Percentiles rank a stretch among this genome's conserved stretches.
Evolutionary conservation across 2,888 invertebrate genomes (phyloP).

Genomic region (Rhogogaster chlorosoma): DNA sequence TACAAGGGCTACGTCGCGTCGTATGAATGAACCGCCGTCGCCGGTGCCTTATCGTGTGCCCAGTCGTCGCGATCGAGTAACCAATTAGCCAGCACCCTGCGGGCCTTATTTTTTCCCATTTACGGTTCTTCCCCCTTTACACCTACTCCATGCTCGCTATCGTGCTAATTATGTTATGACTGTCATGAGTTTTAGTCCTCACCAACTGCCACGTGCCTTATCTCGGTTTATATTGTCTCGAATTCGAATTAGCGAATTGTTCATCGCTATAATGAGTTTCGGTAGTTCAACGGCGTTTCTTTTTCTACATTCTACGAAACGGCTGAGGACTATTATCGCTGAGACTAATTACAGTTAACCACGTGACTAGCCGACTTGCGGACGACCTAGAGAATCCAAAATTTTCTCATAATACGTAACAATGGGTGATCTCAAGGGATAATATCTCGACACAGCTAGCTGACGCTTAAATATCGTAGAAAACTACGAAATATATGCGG

Average conservation of each 20-base stretch:
- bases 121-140: not conserved
- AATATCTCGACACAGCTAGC: not conserved
- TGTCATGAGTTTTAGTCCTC: not conserved
- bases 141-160: not conserved
- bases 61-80: slow-evolving; percentile 25
- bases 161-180: slow-evolving; percentile 39
- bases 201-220: not conserved
- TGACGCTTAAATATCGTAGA: not conserved
- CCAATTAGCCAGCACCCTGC: slow-evolving; percentile 28
- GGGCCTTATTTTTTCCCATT: slow-evolving; percentile 22
- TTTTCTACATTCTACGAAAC: not conserved
- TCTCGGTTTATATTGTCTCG: too few species aligned
- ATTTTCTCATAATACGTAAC: not conserved
- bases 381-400: not conserved
- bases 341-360: not conserved
- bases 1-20: not conserved
- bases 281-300: not conserved
- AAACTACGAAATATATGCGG: not conserved
- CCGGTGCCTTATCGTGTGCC: slow-evolving; percentile 9
- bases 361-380: not conserved
- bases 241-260: not conserved
- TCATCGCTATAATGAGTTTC: not conserved
- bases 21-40: slow-evolving; percentile 23
- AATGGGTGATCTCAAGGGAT: not conserved
- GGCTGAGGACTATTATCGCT: not conserved